Evolutionary conservation across 2,113 vertebrate species (phyloP).

Genomic region (Phyllostomus hastatus): DNA sequence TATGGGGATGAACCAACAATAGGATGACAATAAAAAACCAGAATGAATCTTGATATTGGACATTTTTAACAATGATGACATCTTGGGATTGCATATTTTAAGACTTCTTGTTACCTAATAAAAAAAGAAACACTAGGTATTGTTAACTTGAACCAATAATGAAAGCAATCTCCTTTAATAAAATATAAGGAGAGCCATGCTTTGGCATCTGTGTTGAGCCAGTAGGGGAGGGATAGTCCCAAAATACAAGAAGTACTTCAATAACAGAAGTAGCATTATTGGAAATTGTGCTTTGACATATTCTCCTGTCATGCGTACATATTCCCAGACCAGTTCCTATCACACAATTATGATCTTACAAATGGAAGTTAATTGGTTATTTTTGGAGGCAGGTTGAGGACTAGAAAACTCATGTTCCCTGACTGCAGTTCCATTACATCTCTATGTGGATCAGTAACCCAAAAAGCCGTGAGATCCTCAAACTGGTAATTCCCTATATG

Average conservation of each 20-base stretch:
- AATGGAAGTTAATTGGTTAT: not conserved
- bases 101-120: not conserved
- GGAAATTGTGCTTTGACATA: not conserved
- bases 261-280: not conserved
- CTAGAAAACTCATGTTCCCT: not conserved
- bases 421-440: not conserved
- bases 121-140: not conserved
- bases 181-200: not conserved
- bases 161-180: not conserved
- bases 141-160: not conserved
- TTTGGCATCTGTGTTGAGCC: not conserved
- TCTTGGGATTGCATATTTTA: not conserved
- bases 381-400: not conserved
- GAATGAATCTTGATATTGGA: not conserved
- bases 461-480: not conserved
- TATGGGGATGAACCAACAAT: not conserved
- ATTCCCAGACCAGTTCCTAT: not conserved
- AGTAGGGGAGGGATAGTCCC: not conserved
- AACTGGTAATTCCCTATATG: not conserved
- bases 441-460: not conserved
- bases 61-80: not conserved
- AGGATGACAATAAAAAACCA: not conserved
- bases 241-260: not conserved
- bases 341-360: not conserved
- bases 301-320: not conserved